Base-by-base conservation (phyloP, 2,797 vertebrate genomes). In the Eulemur rubriventer region DNA sequence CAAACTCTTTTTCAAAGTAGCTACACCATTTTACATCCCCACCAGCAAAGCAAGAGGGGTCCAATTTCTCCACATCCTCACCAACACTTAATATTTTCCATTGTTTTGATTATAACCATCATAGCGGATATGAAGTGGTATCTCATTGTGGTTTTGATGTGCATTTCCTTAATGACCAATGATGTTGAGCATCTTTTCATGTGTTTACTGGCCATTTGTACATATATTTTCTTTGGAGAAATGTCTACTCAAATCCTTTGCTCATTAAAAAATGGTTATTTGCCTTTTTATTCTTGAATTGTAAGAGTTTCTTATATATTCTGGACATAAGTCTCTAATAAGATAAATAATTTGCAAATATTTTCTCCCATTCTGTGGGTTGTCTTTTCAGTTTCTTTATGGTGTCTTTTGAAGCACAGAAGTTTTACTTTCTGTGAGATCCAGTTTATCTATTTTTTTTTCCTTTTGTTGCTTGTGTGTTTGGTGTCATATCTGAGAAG, bases 1-100 rank as follows among this genome's bases (percentile, higher is more conserved):
- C 80, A 91, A 52, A 38, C n/a, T 82, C 30, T 61, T 84, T 97
- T 65, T 50, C 69, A 81, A 85, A 89, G 35, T 86, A 38, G 57
- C 26, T 63, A 12, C 3, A 52, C 46, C 65, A 65, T 13, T 84
- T 88, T 93, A 38, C 11, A 85, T 59, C 80, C 72, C 61, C 57
- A 63, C 67, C 75, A 80, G 59, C 24, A 81, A 17, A 26, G 18
- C 35, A 11, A 14, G 11, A 81, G n/a, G 38, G 2, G 38, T 52
- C 61, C 24, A 55, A 48, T 41, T 76, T 55, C 65, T 87, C 46
- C 22, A 30, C 12, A 20, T 78, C 61, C 24, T 90, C 55, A 83
- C 9, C 50, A 84, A 50, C 82, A 57, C 67, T 78, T 78, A 69
- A 2, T 52, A 65, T 79, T 94, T 95, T 46, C 80, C 63, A 33